Conservation (phyloP, 2,888 invertebrate genomes). For the Stenurella melanura region DNA sequence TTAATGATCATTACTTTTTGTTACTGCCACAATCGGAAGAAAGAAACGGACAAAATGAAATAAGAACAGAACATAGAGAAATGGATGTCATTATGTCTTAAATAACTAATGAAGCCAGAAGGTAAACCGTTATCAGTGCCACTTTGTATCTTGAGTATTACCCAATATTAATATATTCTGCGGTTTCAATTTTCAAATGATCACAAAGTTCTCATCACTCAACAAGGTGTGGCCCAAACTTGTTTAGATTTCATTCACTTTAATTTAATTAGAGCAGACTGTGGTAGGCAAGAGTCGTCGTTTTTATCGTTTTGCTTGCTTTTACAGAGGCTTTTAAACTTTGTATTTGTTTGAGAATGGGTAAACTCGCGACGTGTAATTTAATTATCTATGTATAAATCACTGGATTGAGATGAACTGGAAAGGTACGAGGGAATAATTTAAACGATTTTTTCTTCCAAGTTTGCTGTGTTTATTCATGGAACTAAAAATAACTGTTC, state of each 20-base stretch:
- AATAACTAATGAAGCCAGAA: too few species aligned
- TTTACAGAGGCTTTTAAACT: neutral
- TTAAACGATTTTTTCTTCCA: neutral
- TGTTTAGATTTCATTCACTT: neutral
- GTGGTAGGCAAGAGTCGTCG: neutral
- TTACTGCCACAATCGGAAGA: too few species aligned
- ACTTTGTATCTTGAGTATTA: neutral
- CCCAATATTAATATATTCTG: neutral
- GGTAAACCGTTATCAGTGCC: too few species aligned
- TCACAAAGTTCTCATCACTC: neutral
- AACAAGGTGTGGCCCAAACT: neutral
- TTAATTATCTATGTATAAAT: conserved; percentile 2
- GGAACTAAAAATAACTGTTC: neutral
- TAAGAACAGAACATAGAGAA: too few species aligned
- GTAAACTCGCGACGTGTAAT: neutral
- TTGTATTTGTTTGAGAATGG: neutral
- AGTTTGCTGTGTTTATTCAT: neutral
- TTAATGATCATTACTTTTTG: too few species aligned
- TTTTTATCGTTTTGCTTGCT: conserved; percentile 6
- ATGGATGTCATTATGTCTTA: too few species aligned
- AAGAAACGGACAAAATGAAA: too few species aligned
- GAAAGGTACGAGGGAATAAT: neutral
- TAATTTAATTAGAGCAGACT: neutral
- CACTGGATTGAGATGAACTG: neutral
- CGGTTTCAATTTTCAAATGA: neutral